A percentile compares a stretch with the other conserved stretches of the same genome.
These are phyloP conservation scores for Pristis pectinata DNA, from an alignment of 2,797 vertebrate genomes.

Conservation along the genomic window DNA sequence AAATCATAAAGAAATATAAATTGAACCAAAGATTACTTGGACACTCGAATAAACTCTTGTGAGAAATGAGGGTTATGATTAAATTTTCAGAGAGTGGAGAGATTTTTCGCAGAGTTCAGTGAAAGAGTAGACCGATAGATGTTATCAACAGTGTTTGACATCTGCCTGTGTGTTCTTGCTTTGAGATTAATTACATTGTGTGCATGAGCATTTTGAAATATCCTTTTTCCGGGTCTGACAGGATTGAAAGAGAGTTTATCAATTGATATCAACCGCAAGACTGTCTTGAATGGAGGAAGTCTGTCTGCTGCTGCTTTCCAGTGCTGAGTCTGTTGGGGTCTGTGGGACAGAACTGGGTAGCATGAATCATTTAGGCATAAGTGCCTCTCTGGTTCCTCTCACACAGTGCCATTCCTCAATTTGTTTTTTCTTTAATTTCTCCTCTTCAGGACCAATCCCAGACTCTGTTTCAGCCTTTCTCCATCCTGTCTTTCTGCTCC, in stretches of 20 bases:
- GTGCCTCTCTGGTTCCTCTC: too few relatives aligned
- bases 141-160: not conserved
- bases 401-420: too few relatives aligned
- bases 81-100: not conserved
- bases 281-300: not conserved
- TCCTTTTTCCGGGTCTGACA: not conserved
- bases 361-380: too few relatives aligned
- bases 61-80: not conserved
- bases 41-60: not conserved
- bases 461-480: too few relatives aligned
- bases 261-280: not conserved
- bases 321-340: not conserved
- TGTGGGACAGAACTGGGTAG: not conserved
- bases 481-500: too few relatives aligned
- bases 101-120: not conserved
- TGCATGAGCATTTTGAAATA: not conserved
- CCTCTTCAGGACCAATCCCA: not conserved
- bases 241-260: not conserved
- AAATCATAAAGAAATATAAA: not conserved
- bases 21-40: not conserved
- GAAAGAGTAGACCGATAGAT: slow-evolving; percentile 1
- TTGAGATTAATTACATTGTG: slow-evolving; percentile 7
- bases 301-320: not conserved
- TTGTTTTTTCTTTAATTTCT: not conserved
- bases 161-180: not conserved